phyloP scores from a whole-genome alignment of 2,113 vertebrate species.

The Poecilia latipinna region DNA sequence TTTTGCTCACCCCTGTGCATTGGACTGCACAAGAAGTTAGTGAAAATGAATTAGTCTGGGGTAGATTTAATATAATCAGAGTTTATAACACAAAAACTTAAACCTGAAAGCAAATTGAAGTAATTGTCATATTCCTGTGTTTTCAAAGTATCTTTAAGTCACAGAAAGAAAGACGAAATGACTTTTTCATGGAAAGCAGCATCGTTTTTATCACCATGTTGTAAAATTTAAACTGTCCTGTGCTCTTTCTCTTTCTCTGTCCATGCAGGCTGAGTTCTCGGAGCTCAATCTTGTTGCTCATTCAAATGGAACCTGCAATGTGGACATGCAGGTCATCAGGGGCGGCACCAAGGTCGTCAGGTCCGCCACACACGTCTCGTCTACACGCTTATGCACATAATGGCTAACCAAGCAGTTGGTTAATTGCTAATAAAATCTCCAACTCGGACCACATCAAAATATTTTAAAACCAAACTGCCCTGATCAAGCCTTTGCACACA shows the following conservation, averaged over 20 bases:
- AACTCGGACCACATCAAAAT: neutral
- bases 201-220: neutral
- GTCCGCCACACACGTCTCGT: constrained; percentile 73
- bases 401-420: neutral
- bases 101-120: neutral
- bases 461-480: neutral
- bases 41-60: neutral
- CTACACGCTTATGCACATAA: neutral
- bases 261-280: constrained; percentile 91
- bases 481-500: neutral
- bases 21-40: neutral
- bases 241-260: neutral
- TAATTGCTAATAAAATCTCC: neutral
- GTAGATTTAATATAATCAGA: neutral
- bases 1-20: neutral
- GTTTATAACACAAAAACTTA: too few relatives aligned
- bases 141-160: too few relatives aligned
- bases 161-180: neutral
- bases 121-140: neutral
- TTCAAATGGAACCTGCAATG: constrained; percentile 90
- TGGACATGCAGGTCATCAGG: constrained; percentile 92
- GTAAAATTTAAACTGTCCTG: neutral
- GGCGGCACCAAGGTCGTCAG: constrained; percentile 91
- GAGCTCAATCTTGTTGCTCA: constrained; percentile 95
- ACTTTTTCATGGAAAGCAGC: neutral